Evolutionary conservation across 2,113 vertebrate species (phyloP), one percentile per base, ranked within the genome.

Genomic region (Ginglymostoma cirratum): DNA sequence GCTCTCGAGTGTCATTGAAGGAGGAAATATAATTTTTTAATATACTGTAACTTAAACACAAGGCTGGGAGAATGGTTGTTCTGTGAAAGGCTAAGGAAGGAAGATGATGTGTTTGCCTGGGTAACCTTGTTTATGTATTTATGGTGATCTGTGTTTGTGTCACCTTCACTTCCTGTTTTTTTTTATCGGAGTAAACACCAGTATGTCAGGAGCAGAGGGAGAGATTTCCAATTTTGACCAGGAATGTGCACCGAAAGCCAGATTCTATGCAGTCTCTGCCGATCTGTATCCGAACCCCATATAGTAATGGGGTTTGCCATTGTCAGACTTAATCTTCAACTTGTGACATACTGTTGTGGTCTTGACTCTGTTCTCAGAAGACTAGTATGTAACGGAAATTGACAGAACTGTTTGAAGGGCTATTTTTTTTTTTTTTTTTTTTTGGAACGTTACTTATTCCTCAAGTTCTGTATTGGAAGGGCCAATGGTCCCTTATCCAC

Each of bases 31-130:
- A 45, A 0, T 27, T 89, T 52, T 89, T 89, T 96, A 10, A 61
- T 61, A 8, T 61, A 8, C 7, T 61, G 7, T 61, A 61, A 61
- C 6, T 61, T 61, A 61, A 61, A 12, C 55, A 61, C 10, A 61
- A 48, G 7, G 55, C 55, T 61, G 55, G 48, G 48, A 0, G 97
- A 97, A 96, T 96, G 90, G 93, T 94, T 96, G 94, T 96, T 96
- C 89, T 89, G 89, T 86, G 96, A 96, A 96, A 96, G n/a, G 96
- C n/a, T 96, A 66, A 80, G 95, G 96, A 96, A 67, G 76, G 78
- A 96, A 61, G 55, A 61, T 61, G 55, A 96, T 96, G 96, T 97
- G 96, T 96, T 95, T 42, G 96, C 96, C 96, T 96, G 95, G 96
- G 97, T 96, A 89, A 10, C 24, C 52, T 70, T 89, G 86, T 89